Evolutionary conservation across 2,888 invertebrate species (phyloP), one percentile per base, ranked within the genome.

Genomic region (Onthophagus sagittarius): DNA sequence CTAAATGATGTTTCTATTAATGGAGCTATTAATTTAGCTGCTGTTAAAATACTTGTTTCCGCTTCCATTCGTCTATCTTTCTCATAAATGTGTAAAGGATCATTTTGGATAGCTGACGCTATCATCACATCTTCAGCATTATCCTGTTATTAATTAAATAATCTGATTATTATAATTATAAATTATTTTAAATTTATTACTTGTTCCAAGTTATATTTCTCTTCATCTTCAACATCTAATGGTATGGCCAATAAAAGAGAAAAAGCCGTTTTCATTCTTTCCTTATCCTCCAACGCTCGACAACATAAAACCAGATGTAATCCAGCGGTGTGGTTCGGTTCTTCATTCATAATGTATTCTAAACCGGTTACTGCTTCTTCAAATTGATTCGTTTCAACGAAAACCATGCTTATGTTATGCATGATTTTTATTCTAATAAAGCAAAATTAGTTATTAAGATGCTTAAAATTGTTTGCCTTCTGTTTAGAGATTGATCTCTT

Each of bases 291-390:
- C 76, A 96, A 86, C n/a, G 95, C 94, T 82, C 94, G 94, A 78
- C 95, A 94, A 81, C 96, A 96, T 31, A 96, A 85, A 73, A 98
- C 92, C 72, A 98, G 88, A 84, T 99, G 97, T 77, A 99, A 89
- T 64, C 97, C 96, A 82, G 88, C 86, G 80, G 82, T 79, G 75
- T 86, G 86, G 83, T 96, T 95, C 0, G 97, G 93, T 79, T 94
- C 93, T 84, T 99, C 98, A 72, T 95, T 94, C 96, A 99, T 97
- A 74, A 99, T 98, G 85, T 97, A 98, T 83, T 99, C 99, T 85
- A 99, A 97, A 80, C 96, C 97, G 2, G 95, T 94, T 67, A 97
- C 94, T 0, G 99, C 99, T 84, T 99, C 99, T 71, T 94, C 94
- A 85, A 97, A 97, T 84, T 98, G 97, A 32, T 96, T 96, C 94